phyloP scores from a whole-genome alignment of 1,140 invertebrate genomes.

The Camponotus pennsylvanicus region DNA sequence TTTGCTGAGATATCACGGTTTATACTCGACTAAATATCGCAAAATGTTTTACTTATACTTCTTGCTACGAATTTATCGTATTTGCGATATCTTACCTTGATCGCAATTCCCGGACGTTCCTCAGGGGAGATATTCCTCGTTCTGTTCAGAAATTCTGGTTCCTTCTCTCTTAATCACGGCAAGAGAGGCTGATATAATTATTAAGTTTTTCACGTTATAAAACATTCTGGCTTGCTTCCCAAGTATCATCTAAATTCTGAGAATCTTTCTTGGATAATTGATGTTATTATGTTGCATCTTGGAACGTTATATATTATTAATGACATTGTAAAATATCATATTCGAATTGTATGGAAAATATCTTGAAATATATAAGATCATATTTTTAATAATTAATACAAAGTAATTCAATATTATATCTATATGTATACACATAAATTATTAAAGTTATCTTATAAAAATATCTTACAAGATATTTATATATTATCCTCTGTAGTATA shows the following conservation, averaged over 20 bases:
- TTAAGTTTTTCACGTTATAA: constrained; percentile 17
- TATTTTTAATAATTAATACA: background rate
- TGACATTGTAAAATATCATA: background rate
- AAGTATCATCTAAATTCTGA: background rate
- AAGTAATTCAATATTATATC: too few relatives aligned
- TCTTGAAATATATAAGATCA: background rate
- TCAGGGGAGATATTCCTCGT: constrained; percentile 1
- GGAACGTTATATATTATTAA: background rate
- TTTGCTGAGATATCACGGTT: background rate
- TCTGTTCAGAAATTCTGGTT: constrained; percentile 4
- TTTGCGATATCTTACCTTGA: background rate
- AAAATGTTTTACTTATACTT: constrained; percentile 34
- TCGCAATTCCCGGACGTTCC: constrained; percentile 22
- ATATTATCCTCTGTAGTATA: background rate
- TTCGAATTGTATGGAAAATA: background rate
- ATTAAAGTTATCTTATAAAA: background rate
- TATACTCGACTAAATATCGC: background rate
- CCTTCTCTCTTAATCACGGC: constrained; percentile 16
- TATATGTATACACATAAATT: background rate
- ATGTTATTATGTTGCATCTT: background rate
- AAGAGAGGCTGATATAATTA: constrained; percentile 5
- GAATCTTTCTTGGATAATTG: constrained; percentile 14
- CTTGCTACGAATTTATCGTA: constrained; percentile 34
- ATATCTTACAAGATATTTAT: constrained; percentile 15
- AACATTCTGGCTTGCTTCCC: background rate